phyloP scores from a whole-genome alignment of 2,888 invertebrate genomes.

The Pristionchus arcanus region DNA sequence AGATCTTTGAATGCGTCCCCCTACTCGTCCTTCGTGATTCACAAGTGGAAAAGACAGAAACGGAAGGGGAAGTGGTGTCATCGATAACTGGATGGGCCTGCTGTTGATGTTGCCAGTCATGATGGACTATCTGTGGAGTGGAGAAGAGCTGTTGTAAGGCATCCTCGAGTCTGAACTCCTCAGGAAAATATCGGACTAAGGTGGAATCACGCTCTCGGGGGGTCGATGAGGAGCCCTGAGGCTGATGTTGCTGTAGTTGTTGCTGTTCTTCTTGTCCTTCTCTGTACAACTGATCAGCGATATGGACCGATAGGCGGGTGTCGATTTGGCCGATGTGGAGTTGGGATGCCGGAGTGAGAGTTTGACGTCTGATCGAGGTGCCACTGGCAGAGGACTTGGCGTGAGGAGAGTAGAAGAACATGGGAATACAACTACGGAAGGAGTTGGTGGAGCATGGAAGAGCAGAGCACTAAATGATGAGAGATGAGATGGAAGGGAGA shows the following conservation, averaged over 20 bases:
- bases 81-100: slow-evolving; percentile 7
- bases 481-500: slow-evolving; percentile 37
- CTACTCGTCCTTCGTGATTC: slow-evolving; percentile 63
- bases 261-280: neutral
- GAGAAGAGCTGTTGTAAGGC: slow-evolving; percentile 44
- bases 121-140: slow-evolving; percentile 32
- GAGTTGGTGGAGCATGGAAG: neutral
- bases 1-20: slow-evolving; percentile 54
- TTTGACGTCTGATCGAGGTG: slow-evolving; percentile 53
- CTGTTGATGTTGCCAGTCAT: slow-evolving; percentile 16
- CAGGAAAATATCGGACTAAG: neutral
- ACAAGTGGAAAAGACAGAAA: slow-evolving; percentile 70
- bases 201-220: neutral
- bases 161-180: slow-evolving; percentile 39
- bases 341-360: slow-evolving; percentile 59
- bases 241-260: neutral
- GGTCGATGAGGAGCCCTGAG: neutral
- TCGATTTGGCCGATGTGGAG: slow-evolving; percentile 64
- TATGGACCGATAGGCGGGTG: slow-evolving; percentile 61
- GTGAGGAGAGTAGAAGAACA: slow-evolving; percentile 76
- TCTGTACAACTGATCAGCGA: slow-evolving; percentile 44
- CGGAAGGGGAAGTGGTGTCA: slow-evolving; percentile 65
- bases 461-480: slow-evolving; percentile 35
- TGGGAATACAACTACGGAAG: slow-evolving; percentile 45
- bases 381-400: slow-evolving; percentile 58